Evolutionary conservation across 92 coral and sea anemone species (phyloP).

Genomic region (Epizoanthus rinbou): DNA sequence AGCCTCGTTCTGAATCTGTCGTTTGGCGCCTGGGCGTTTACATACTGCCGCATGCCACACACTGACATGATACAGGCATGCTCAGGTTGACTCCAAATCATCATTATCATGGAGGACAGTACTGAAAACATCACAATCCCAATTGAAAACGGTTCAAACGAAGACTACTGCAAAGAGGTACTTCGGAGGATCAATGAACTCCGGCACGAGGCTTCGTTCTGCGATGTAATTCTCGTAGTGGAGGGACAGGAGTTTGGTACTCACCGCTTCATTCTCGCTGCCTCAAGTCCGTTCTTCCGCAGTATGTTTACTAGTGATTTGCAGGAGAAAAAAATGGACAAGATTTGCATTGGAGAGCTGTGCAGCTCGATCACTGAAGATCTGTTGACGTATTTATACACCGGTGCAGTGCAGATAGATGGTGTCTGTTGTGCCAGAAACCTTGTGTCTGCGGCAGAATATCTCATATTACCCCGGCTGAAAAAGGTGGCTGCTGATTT

Average conservation of each 20-base stretch:
- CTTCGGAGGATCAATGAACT: slow-evolving; percentile 46
- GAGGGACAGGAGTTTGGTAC: slow-evolving; percentile 58
- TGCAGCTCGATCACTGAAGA: slow-evolving; percentile 65
- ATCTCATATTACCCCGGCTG: slow-evolving; percentile 66
- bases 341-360: slow-evolving; percentile 60
- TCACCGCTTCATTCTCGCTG: slow-evolving; percentile 81
- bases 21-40: too few relatives aligned
- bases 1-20: too few relatives aligned
- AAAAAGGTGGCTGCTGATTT: slow-evolving; percentile 68
- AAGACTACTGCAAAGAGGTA: slow-evolving; percentile 1
- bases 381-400: slow-evolving; percentile 66
- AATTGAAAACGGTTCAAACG: too few relatives aligned
- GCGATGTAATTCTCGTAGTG: slow-evolving; percentile 71
- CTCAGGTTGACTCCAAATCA: too few relatives aligned
- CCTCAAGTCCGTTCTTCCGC: slow-evolving; percentile 73
- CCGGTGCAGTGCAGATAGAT: slow-evolving; percentile 55
- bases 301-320: slow-evolving; percentile 79
- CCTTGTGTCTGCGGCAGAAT: slow-evolving; percentile 71
- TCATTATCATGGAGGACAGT: too few relatives aligned
- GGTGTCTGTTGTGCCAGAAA: slow-evolving; percentile 57
- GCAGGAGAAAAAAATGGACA: slow-evolving; percentile 64
- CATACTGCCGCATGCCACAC: too few relatives aligned
- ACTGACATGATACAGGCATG: too few relatives aligned
- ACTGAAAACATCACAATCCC: too few relatives aligned
- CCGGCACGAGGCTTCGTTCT: slow-evolving; percentile 63